Conservation (phyloP, 2,113 vertebrate species). For the Tragelaphus imberbis region DNA sequence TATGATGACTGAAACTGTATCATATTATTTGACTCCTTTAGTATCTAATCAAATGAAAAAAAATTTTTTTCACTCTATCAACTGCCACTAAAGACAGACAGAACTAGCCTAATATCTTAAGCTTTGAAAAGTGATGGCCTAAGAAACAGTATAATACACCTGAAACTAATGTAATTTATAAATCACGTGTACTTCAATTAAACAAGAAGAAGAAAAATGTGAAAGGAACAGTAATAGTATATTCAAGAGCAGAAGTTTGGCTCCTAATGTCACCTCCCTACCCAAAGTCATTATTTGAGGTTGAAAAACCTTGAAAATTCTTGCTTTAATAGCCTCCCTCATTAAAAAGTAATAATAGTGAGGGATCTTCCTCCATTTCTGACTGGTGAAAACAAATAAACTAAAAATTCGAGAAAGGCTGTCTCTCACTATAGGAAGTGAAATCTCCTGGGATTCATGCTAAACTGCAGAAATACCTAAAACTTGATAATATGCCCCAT, state of each 20-base stretch:
- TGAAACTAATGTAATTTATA: background rate
- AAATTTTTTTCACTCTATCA: background rate
- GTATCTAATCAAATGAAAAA: background rate
- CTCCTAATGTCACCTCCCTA: background rate
- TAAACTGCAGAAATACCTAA: background rate
- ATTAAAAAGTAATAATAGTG: background rate
- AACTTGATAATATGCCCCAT: background rate
- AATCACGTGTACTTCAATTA: background rate
- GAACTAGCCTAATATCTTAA: background rate
- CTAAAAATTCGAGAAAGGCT: background rate
- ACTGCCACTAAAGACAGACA: background rate
- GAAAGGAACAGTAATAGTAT: background rate
- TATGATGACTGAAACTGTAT: background rate
- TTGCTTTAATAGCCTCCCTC: background rate
- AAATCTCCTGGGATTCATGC: background rate
- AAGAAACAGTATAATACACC: background rate
- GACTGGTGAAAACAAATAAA: background rate
- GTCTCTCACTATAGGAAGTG: background rate
- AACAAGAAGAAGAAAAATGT: background rate
- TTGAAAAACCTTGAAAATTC: background rate
- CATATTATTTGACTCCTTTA: background rate
- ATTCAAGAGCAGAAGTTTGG: background rate
- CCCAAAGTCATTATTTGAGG: background rate
- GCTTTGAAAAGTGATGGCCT: background rate
- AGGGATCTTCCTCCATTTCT: background rate